Conservation (phyloP, 2,797 vertebrate species). For the Semotilus atromaculatus region DNA sequence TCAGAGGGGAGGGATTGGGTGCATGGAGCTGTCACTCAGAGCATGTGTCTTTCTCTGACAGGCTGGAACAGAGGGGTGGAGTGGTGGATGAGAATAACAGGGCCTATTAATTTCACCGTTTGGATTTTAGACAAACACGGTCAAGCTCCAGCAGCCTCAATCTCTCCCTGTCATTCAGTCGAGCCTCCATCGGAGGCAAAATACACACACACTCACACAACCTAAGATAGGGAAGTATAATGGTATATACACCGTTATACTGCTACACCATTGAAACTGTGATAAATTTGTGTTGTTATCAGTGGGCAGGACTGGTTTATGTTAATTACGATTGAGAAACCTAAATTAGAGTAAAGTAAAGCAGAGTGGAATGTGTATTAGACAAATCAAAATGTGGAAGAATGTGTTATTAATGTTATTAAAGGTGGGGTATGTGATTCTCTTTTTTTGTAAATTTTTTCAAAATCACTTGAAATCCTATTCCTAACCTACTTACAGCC, state of each 20-base stretch:
- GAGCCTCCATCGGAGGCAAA: slow-evolving; percentile 43
- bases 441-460: no score
- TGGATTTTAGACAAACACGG: slow-evolving; percentile 74
- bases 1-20: slow-evolving; percentile 34
- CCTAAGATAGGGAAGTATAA: background rate
- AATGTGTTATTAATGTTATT: background rate
- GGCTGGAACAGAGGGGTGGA: slow-evolving; percentile 54
- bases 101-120: slow-evolving; percentile 75
- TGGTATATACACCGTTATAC: background rate
- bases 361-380: background rate
- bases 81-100: slow-evolving; percentile 68
- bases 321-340: background rate
- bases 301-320: background rate
- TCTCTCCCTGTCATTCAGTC: slow-evolving; percentile 71
- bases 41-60: slow-evolving; percentile 38
- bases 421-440: no score
- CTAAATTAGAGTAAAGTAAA: background rate
- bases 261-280: background rate
- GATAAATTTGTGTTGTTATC: background rate
- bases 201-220: slow-evolving; percentile 23
- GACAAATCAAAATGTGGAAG: background rate
- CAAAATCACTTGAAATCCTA: no score
- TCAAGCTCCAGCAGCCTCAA: slow-evolving; percentile 76
- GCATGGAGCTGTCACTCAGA: slow-evolving; percentile 65
- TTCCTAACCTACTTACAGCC: no score